Percentiles rank a stretch among this genome's conserved stretches.
Conservation (phyloP, 2,113 vertebrate genomes). For the Dasyurus viverrinus region DNA sequence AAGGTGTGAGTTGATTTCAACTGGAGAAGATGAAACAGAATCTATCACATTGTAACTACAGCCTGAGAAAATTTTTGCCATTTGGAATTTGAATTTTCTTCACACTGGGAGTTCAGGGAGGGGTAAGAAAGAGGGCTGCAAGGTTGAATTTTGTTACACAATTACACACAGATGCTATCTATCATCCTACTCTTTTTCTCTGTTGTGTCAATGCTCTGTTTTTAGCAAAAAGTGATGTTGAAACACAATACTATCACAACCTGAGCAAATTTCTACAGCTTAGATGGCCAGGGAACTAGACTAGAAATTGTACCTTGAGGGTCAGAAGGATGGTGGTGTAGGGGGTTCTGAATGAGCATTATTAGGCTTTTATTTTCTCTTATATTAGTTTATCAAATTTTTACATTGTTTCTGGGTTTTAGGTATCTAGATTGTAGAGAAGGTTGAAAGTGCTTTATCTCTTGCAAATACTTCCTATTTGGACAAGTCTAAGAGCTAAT, state of each 20-base stretch:
- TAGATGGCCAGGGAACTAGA: not conserved
- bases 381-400: not conserved
- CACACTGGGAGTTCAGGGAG: not conserved
- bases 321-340: not conserved
- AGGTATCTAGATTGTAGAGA: not conserved
- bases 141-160: not conserved
- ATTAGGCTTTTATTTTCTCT: not conserved
- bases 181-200: not conserved
- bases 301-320: too few relatives aligned
- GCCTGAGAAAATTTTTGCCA: not conserved
- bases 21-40: not conserved
- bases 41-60: not conserved
- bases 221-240: too few relatives aligned
- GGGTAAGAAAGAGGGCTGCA: not conserved
- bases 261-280: not conserved
- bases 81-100: not conserved
- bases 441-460: not conserved
- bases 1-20: not conserved
- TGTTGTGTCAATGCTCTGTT: too few relatives aligned
- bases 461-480: not conserved
- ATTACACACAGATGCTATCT: not conserved
- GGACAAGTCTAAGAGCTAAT: too few relatives aligned
- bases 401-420: not conserved
- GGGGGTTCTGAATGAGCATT: not conserved
- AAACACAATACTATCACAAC: not conserved